Percentiles rank a stretch among this genome's conserved stretches.
Evolutionary conservation across 2,888 invertebrate genomes (phyloP).

Genomic region (Pollenia amentaria): DNA sequence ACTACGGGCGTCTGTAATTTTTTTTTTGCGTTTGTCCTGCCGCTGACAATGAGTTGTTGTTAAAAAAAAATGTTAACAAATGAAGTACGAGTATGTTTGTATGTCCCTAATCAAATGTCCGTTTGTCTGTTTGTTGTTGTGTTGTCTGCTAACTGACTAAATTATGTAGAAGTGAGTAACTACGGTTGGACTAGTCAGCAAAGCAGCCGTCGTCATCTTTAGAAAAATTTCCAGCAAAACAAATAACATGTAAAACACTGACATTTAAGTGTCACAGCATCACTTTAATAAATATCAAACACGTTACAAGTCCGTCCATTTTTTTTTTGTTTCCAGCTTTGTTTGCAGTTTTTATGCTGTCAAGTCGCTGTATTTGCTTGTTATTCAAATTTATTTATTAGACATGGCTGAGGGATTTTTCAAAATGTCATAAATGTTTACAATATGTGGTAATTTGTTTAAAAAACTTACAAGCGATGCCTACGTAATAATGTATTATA

Average conservation of each 20-base stretch:
- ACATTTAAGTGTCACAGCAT: constrained; percentile 71
- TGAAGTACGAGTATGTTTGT: background rate
- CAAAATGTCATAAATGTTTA: constrained; percentile 57
- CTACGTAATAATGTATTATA: too few species aligned
- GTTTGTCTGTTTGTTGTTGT: constrained; percentile 1
- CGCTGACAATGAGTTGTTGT: constrained; percentile 65
- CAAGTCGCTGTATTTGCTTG: constrained; percentile 11
- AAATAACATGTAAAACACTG: constrained; percentile 63
- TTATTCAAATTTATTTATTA: constrained; percentile 66
- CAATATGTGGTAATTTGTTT: constrained; percentile 36
- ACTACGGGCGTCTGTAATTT: constrained; percentile 58
- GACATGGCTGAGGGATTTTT: constrained; percentile 59
- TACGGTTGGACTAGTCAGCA: constrained; percentile 46
- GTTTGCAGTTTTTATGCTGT: constrained; percentile 3
- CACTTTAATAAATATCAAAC: constrained; percentile 66
- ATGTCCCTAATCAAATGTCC: constrained; percentile 30
- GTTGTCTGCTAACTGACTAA: constrained; percentile 31
- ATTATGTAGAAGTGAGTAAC: constrained; percentile 31
- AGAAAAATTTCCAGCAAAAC: constrained; percentile 42
- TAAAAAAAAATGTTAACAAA: constrained; percentile 5
- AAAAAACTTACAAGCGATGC: background rate
- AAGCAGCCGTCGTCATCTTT: constrained; percentile 26
- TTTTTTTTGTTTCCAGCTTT: background rate
- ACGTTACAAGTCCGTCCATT: constrained; percentile 20
- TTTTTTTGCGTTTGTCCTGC: constrained; percentile 58